Evolutionary conservation across 2,888 invertebrate genomes (phyloP).

Genomic region (Electrophaes corylata): DNA sequence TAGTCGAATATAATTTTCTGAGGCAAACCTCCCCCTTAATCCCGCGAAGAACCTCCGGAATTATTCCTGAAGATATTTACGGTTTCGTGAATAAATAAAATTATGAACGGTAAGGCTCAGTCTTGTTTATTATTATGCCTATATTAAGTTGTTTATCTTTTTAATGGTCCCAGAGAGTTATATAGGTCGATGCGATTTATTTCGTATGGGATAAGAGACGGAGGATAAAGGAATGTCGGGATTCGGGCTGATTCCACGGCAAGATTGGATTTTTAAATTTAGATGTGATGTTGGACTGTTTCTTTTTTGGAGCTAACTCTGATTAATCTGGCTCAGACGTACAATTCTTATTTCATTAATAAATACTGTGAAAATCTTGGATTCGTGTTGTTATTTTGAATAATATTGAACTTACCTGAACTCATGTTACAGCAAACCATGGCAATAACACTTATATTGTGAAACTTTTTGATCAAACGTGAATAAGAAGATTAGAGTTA

Average conservation of each 20-base stretch:
- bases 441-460: neutral
- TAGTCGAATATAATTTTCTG: slow-evolving; percentile 84
- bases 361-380: neutral
- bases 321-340: slow-evolving; percentile 12
- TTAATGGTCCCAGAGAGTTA: slow-evolving; percentile 80
- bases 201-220: slow-evolving; percentile 71
- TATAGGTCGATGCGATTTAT: slow-evolving; percentile 79
- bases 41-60: slow-evolving; percentile 82
- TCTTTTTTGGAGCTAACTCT: slow-evolving; percentile 47
- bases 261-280: slow-evolving; percentile 82
- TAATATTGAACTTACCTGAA: neutral
- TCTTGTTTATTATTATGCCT: slow-evolving; percentile 82
- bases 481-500: no score
- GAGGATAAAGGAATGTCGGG: slow-evolving; percentile 72
- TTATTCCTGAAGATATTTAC: slow-evolving; percentile 83
- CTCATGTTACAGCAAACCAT: neutral
- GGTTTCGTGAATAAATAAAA: slow-evolving; percentile 84
- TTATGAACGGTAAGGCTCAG: slow-evolving; percentile 64
- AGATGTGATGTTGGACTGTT: slow-evolving; percentile 71
- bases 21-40: slow-evolving; percentile 81
- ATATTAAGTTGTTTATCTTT: slow-evolving; percentile 85
- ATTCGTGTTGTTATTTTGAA: neutral
- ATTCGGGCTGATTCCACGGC: slow-evolving; percentile 64
- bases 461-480: neutral
- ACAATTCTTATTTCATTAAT: neutral